Conservation (phyloP, 2,888 invertebrate species). For the Drosophila phalerata region DNA sequence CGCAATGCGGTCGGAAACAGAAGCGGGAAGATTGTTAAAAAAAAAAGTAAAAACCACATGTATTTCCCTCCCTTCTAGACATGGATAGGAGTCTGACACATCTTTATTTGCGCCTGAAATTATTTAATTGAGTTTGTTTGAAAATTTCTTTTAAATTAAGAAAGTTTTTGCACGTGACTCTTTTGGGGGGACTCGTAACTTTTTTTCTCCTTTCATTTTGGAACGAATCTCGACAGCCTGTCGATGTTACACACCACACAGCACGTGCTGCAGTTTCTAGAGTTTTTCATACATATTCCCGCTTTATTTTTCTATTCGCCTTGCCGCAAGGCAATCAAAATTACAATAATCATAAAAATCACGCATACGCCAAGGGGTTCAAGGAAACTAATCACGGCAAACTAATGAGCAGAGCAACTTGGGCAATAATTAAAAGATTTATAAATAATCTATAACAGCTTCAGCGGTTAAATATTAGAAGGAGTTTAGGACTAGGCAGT, state of each 20-base stretch:
- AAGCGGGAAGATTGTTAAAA: constrained; percentile 3
- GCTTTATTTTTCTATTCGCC: constrained; percentile 18
- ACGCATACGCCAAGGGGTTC: constrained; percentile 41
- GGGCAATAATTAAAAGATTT: not conserved
- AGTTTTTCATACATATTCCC: constrained; percentile 34
- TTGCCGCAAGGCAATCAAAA: constrained; percentile 46
- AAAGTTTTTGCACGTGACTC: constrained; percentile 77
- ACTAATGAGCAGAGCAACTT: constrained; percentile 17
- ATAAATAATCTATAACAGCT: not conserved
- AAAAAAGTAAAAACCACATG: constrained; percentile 52
- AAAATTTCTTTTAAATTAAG: constrained; percentile 81
- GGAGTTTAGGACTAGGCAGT: not conserved
- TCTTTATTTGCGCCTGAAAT: constrained; percentile 76
- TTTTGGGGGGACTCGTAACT: constrained; percentile 54
- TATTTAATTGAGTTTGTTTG: constrained; percentile 81
- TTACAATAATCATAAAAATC: constrained; percentile 59
- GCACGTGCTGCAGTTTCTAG: constrained; percentile 68
- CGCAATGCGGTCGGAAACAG: not conserved
- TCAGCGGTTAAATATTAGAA: not conserved
- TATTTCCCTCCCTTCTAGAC: constrained; percentile 9
- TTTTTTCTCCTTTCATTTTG: constrained; percentile 23
- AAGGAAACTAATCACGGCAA: constrained; percentile 4
- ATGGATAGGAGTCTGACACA: constrained; percentile 40
- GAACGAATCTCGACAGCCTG: constrained; percentile 9
- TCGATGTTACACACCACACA: constrained; percentile 12